Conservation (phyloP, 2,113 vertebrate genomes). For the Halcyon malimbica region DNA sequence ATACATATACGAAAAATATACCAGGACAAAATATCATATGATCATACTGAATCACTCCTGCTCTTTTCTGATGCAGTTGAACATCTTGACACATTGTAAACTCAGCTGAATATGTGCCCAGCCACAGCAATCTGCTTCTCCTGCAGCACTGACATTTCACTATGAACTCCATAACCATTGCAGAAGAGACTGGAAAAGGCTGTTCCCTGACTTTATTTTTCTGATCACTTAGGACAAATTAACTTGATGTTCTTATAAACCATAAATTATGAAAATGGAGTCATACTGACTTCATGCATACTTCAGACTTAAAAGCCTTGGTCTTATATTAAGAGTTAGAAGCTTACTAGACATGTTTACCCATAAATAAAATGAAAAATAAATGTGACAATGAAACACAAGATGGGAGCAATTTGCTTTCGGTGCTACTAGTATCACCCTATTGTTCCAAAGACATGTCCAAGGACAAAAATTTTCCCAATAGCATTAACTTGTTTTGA, state of each 20-base stretch:
- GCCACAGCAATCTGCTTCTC: constrained; percentile 35
- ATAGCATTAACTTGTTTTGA: background rate
- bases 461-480: background rate
- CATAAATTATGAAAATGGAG: background rate
- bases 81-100: constrained; percentile 32
- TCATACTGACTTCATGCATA: background rate
- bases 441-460: background rate
- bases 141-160: background rate
- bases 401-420: background rate
- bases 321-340: background rate
- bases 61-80: constrained; percentile 31
- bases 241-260: background rate
- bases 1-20: background rate
- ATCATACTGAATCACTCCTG: constrained; percentile 20
- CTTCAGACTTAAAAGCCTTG: background rate
- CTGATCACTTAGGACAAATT: background rate
- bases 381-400: background rate
- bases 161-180: background rate
- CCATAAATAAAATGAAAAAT: background rate
- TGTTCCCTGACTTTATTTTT: background rate
- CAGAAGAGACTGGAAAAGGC: background rate
- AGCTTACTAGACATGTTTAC: background rate
- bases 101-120: constrained; percentile 28
- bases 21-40: background rate
- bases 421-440: background rate